Conservation (phyloP, 2,113 vertebrate species). For the Datnioides undecimradiatus region DNA sequence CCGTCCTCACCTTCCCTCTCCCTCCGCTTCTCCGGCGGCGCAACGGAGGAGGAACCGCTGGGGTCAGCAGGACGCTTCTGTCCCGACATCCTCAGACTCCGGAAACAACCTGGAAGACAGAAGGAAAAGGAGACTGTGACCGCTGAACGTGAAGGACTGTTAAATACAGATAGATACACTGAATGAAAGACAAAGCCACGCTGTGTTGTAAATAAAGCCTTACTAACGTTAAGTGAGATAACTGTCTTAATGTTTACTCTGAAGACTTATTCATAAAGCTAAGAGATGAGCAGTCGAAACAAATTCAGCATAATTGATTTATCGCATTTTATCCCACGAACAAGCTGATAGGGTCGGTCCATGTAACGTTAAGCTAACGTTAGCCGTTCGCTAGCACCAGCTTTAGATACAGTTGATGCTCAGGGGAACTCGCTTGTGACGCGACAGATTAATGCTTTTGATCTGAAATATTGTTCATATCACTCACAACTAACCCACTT, state of each 20-base stretch:
- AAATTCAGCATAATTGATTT: not conserved
- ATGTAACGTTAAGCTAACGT: slow-evolving; percentile 36
- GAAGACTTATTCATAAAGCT: not conserved
- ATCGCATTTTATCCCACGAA: not conserved
- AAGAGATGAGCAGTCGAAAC: accelerated
- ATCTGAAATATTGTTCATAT: not conserved
- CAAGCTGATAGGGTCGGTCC: not conserved
- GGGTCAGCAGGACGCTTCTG: slow-evolving; percentile 89
- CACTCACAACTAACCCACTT: accelerated
- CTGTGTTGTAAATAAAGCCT: not conserved
- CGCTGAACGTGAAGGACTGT: not conserved
- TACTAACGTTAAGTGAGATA: not conserved
- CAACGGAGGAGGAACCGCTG: slow-evolving; percentile 84
- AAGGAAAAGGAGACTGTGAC: too few species aligned
- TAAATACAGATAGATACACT: not conserved
- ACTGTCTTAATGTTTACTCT: not conserved
- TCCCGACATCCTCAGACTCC: slow-evolving; percentile 88
- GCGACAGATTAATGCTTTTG: not conserved
- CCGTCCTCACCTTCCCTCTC: slow-evolving; percentile 87
- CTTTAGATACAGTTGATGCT: not conserved
- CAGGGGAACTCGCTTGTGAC: not conserved
- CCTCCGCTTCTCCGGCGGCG: slow-evolving; percentile 91
- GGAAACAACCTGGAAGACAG: slow-evolving; percentile 22
- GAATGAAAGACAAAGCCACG: not conserved
- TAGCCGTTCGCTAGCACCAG: slow-evolving; percentile 61